phyloP scores from a whole-genome alignment of 37 sponge, comb jelly and placozoan genomes.

The Chondrosia reniformis region DNA sequence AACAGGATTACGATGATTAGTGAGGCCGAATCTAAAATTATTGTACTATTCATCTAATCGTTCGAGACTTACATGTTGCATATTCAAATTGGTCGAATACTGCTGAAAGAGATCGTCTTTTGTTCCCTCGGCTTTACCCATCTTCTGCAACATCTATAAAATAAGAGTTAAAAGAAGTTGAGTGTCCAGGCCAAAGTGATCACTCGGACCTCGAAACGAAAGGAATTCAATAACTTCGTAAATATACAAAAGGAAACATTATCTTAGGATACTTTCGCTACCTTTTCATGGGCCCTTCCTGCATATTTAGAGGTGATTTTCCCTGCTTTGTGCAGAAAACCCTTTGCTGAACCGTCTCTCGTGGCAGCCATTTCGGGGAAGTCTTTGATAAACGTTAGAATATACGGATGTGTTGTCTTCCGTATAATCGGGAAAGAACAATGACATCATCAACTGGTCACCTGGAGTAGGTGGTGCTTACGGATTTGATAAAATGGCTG shows the following conservation, averaged over 20 bases:
- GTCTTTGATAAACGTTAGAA: too few relatives aligned
- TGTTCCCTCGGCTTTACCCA: slow-evolving; percentile 65
- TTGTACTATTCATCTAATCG: too few relatives aligned
- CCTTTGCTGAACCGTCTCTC: slow-evolving; percentile 4
- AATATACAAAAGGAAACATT: background rate
- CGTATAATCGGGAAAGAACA: too few relatives aligned
- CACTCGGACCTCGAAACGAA: too few relatives aligned
- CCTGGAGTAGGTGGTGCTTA: too few relatives aligned
- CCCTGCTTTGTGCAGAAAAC: slow-evolving; percentile 12
- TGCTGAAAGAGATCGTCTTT: slow-evolving; percentile 74
- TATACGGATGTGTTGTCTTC: too few relatives aligned
- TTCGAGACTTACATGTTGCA: slow-evolving; percentile 65
- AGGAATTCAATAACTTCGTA: too few relatives aligned
- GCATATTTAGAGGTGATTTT: slow-evolving; percentile 12
- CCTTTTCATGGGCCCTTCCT: slow-evolving; percentile 18
- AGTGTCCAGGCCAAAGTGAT: background rate
- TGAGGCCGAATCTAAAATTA: too few relatives aligned
- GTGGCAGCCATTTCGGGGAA: background rate
- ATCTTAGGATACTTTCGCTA: background rate
- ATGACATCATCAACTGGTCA: too few relatives aligned
- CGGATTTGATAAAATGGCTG: too few relatives aligned
- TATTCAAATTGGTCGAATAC: slow-evolving; percentile 67
- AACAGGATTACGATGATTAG: too few relatives aligned
- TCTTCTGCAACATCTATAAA: slow-evolving; percentile 71
- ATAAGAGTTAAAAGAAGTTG: background rate